These are phyloP conservation scores for Chymomyza caudatula DNA, from an alignment of 2,888 invertebrate species.

Conservation along the genomic window DNA sequence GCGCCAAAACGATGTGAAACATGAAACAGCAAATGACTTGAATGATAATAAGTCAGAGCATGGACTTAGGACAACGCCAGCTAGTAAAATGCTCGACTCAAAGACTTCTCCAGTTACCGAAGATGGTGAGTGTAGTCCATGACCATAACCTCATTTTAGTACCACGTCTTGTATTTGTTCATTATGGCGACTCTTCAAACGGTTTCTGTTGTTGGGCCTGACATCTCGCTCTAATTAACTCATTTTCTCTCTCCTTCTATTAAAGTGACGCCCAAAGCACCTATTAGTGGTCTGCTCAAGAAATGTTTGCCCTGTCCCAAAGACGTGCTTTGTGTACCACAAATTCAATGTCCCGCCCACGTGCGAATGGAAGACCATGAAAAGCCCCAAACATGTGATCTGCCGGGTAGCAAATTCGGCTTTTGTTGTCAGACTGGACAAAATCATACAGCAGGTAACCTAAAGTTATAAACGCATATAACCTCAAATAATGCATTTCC, in stretches of 20 bases:
- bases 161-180: too few relatives aligned
- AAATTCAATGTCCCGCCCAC: conserved; percentile 84
- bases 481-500: not conserved
- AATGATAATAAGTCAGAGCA: not conserved
- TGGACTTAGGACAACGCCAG: not conserved
- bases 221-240: not conserved
- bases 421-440: conserved; percentile 83
- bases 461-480: not conserved
- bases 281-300: conserved; percentile 43
- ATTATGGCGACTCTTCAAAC: not conserved
- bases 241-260: not conserved
- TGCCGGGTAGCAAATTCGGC: conserved; percentile 79
- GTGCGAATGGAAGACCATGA: conserved; percentile 75
- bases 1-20: conserved; percentile 37
- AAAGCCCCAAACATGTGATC: conserved; percentile 80
- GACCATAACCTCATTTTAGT: not conserved
- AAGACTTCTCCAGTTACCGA: not conserved
- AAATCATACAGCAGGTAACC: conserved; percentile 80
- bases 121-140: not conserved
- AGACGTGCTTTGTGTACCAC: conserved; percentile 81
- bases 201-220: not conserved
- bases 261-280: not conserved
- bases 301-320: conserved; percentile 78
- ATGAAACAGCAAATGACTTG: not conserved
- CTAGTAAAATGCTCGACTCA: not conserved